Evolutionary conservation across 2,797 vertebrate genomes (phyloP).

Genomic region (Siniperca scherzeri): DNA sequence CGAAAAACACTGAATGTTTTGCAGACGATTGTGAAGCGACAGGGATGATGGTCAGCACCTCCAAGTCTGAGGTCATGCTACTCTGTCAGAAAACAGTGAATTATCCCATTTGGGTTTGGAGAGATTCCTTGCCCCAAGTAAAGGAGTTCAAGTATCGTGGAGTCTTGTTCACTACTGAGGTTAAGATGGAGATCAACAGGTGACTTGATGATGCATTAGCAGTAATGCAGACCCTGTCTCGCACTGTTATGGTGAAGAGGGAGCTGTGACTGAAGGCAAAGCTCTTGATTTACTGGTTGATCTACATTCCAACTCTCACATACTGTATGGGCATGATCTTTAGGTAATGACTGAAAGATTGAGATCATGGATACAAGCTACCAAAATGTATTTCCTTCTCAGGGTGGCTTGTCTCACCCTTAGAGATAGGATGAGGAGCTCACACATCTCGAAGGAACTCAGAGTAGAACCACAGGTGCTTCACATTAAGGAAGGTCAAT

Average conservation of each 20-base stretch:
- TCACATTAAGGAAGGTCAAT: not conserved
- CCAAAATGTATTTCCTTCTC: not conserved
- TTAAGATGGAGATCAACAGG: not conserved
- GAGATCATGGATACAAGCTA: not conserved
- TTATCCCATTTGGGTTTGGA: not conserved
- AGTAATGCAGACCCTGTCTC: not conserved
- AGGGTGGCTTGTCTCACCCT: not conserved
- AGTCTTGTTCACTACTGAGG: not conserved
- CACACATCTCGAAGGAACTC: not conserved
- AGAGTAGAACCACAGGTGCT: not conserved
- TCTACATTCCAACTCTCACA: not conserved
- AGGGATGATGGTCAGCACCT: not conserved
- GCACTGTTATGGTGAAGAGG: not conserved
- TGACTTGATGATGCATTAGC: not conserved
- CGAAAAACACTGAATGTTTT: not conserved
- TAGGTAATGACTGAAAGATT: not conserved
- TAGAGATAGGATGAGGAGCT: not conserved
- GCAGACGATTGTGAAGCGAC: not conserved
- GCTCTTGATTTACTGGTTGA: not conserved
- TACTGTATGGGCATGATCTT: not conserved
- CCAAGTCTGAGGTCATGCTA: not conserved
- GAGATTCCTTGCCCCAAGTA: not conserved
- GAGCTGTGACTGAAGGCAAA: not conserved
- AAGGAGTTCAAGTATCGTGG: not conserved
- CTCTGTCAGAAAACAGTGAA: not conserved